These are phyloP conservation scores for Ephestia elutella DNA, from an alignment of 1,140 invertebrate genomes.

Conservation along the genomic window DNA sequence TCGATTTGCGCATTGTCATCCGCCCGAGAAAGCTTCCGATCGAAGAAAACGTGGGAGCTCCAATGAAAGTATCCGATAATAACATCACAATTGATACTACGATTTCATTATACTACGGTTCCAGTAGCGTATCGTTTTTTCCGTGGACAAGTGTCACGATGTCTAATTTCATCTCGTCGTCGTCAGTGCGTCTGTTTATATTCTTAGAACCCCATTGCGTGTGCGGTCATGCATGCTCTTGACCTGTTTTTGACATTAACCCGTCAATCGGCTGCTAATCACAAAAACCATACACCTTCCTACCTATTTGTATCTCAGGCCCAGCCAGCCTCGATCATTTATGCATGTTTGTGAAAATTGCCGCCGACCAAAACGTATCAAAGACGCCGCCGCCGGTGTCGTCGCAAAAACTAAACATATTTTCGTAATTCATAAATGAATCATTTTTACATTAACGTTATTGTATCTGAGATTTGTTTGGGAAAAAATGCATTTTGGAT, in stretches of 20 bases:
- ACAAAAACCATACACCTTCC: conserved; percentile 1
- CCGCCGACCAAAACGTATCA: not conserved
- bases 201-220: no score
- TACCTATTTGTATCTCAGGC: not conserved
- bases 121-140: conserved; percentile 32
- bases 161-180: no score
- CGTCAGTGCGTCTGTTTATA: no score
- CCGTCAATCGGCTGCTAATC: not conserved
- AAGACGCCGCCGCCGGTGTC: not conserved
- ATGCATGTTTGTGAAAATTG: not conserved
- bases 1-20: conserved; percentile 21
- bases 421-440: conserved; percentile 2
- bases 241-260: not conserved
- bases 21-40: conserved; percentile 55
- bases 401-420: not conserved
- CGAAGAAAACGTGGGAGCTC: conserved; percentile 63
- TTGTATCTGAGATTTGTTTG: not conserved
- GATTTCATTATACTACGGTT: conserved; percentile 45
- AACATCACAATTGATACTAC: conserved; percentile 38
- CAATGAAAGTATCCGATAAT: conserved; percentile 54
- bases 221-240: no score
- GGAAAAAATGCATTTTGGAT: not conserved
- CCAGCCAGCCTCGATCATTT: not conserved
- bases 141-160: not conserved
- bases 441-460: not conserved